Evolutionary conservation across 2,888 invertebrate species (phyloP), one percentile per base, ranked within the genome.

Genomic region (Exocentrus adspersus): DNA sequence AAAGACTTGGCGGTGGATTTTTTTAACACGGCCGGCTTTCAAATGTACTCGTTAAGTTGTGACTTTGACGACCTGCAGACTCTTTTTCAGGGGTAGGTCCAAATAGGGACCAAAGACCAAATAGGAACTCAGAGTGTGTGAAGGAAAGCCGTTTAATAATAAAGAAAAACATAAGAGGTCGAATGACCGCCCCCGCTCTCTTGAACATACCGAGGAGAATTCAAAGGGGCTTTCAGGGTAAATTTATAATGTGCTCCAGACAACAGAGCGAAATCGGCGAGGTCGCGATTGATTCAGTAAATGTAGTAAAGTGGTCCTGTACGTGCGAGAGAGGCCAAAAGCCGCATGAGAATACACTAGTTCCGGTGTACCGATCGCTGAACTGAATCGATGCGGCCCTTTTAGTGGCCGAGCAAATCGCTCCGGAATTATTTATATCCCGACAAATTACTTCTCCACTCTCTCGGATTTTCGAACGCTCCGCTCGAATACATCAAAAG

Each of bases 351-450:
- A 77, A 80, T 79, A 77, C 72, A 74, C 72, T 73, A 78, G 76
- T 78, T 78, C 73, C 78, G 77, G 77, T 24, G 24, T 77, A 46
- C 57, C 57, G 57, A 57, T 57, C 57, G 24, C 45, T 57, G 57
- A 57, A 21, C 57, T 24, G 24, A 24, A 76, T 77, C 79, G 79
- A 79, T 79, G 77, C 78, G 75, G 77, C 78, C 74, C 75, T 82
- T 81, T 82, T 81, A 81, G 81, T 81, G 81, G 79, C 78, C 80
- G 80, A 80, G 76, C 79, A 80, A 80, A 80, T 81, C 80, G 80
- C 77, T 77, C 78, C 74, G 74, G 80, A 81, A 82, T 81, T 82
- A 82, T 82, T 82, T 80, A 82, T 81, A 78, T 58, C 62, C 58
- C 60, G 43, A 46, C 69, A 66, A 69, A 69, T 69, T 61, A 69